Percentiles rank a stretch among this genome's conserved stretches.
These are phyloP conservation scores for Fistularia tabacaria DNA, from an alignment of 2,797 vertebrate species.

Conservation along the genomic window DNA sequence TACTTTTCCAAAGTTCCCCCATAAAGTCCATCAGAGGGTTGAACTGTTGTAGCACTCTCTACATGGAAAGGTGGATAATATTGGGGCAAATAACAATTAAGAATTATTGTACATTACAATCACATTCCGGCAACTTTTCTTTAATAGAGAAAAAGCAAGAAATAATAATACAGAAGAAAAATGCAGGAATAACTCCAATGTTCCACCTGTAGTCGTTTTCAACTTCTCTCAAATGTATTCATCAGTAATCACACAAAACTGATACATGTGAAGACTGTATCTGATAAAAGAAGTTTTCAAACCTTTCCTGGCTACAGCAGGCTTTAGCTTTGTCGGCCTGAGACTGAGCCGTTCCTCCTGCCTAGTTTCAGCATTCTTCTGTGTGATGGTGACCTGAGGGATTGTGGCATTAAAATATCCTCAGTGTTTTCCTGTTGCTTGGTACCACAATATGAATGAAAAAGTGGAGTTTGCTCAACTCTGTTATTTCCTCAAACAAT, in stretches of 20 bases:
- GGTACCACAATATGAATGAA: too few relatives aligned
- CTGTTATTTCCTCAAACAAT: too few relatives aligned
- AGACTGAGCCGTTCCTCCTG: constrained; percentile 61
- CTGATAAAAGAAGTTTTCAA: constrained; percentile 9
- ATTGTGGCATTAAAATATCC: background rate
- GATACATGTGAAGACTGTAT: constrained; percentile 1
- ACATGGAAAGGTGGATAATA: constrained; percentile 3
- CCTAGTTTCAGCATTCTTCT: constrained; percentile 65
- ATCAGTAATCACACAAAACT: too few relatives aligned
- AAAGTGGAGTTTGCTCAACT: too few relatives aligned
- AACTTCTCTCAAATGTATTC: too few relatives aligned
- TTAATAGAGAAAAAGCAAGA: background rate
- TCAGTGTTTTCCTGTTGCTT: too few relatives aligned
- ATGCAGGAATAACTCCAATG: too few relatives aligned
- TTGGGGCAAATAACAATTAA: too few relatives aligned
- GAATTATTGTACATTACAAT: background rate
- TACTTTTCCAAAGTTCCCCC: constrained; percentile 69
- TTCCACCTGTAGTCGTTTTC: too few relatives aligned
- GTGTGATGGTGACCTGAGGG: constrained; percentile 83
- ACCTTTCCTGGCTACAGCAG: constrained; percentile 64
- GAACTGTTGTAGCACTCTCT: constrained; percentile 60
- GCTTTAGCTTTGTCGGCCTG: constrained; percentile 68
- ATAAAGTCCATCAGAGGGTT: constrained; percentile 50
- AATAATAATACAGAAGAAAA: background rate
- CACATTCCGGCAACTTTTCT: background rate